Evolutionary conservation across 1,140 invertebrate species (phyloP), one percentile per base, ranked within the genome.

Genomic region (Copidosoma floridanum): DNA sequence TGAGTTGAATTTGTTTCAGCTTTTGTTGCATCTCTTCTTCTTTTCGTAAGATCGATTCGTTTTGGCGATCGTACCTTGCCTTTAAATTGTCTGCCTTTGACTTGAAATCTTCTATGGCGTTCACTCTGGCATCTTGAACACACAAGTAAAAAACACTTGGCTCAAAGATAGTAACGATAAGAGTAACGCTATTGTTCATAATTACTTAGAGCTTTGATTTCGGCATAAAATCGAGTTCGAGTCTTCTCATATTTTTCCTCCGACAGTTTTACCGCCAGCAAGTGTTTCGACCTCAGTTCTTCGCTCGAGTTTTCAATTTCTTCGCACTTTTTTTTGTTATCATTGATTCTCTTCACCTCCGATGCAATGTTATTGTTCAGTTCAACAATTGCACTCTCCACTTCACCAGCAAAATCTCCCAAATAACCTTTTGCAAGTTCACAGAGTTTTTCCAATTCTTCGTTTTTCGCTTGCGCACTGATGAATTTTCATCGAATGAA

Each of bases 91-190:
- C 12, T 53, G 69, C 64, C 1, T 16, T 50, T 11, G 47, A 60
- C 60, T 75, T 77, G 56, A 67, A 78, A 60, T 77, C 68, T 56
- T 78, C 69, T 23, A 78, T 53, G 23, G 52, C 52, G 55, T 74
- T 76, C 40, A 71, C 71, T 60, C 68, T 71, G 3, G 69, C 66
- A 43, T 64, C 76, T 78, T 41, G 41, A 65, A 46, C 18, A n/a
- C 2, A 37, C 53, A 38, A 5, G 32, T 32, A 12, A 32, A 32
- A 10, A 12, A 37, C 8, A n/a, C n/a, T n/a, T n/a, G n/a, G n/a
- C n/a, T n/a, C n/a, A n/a, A n/a, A n/a, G n/a, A n/a, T n/a, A n/a
- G n/a, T n/a, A n/a, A n/a, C n/a, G n/a, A n/a, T n/a, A n/a, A n/a
- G n/a, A n/a, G n/a, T n/a, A n/a, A 27, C 32, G 23, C 23, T 29